phyloP scores from a whole-genome alignment of 2,113 vertebrate species.

The Hippopotamus amphibius region DNA sequence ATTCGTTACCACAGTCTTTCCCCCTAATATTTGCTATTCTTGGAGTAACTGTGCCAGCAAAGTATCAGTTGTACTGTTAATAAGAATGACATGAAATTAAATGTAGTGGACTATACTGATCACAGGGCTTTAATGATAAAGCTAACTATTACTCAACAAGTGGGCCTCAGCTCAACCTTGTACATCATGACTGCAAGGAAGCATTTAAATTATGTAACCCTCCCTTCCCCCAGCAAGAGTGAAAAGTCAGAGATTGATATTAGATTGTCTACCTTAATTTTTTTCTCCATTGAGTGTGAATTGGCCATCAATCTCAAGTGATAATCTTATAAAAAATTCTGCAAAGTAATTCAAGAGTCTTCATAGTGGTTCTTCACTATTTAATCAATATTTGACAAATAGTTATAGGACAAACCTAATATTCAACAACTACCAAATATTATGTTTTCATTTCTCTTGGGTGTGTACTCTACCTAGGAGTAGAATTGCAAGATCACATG shows the following conservation, averaged over 20 bases:
- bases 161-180: conserved; percentile 66
- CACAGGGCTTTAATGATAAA: conserved; percentile 61
- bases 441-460: conserved; percentile 23
- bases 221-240: conserved; percentile 50
- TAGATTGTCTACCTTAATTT: conserved; percentile 73
- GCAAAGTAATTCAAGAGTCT: conserved; percentile 9
- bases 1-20: neutral
- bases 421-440: conserved; percentile 31
- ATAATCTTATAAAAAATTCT: conserved; percentile 16
- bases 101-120: conserved; percentile 67
- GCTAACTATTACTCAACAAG: conserved; percentile 79
- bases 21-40: conserved; percentile 12
- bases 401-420: neutral
- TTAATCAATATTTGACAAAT: conserved; percentile 12
- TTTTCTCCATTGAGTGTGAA: conserved; percentile 69
- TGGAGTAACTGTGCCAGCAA: neutral
- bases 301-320: conserved; percentile 68
- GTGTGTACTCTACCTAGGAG: neutral
- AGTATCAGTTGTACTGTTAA: conserved; percentile 77
- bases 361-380: neutral
- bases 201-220: conserved; percentile 81
- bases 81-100: conserved; percentile 71
- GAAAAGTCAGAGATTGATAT: conserved; percentile 76
- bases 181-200: conserved; percentile 71
- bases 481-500: neutral